Evolutionary conservation across 2,113 vertebrate species (phyloP).

Genomic region (Apus apus): DNA sequence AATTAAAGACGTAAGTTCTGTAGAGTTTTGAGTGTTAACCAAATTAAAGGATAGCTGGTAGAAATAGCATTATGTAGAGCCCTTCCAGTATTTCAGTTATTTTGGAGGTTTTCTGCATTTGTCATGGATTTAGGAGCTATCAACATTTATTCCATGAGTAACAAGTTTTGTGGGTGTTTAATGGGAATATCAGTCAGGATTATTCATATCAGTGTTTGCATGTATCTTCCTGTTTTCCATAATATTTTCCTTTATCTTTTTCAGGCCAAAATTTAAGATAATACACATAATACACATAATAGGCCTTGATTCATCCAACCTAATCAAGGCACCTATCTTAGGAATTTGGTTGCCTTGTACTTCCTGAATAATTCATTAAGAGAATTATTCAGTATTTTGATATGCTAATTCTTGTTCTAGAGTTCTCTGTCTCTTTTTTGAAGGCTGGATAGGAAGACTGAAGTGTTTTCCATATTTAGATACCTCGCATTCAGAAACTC

Average conservation of each 20-base stretch:
- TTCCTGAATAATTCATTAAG: background rate
- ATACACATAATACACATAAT: rapidly evolving
- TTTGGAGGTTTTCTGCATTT: background rate
- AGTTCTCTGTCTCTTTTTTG: background rate
- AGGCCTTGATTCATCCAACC: background rate
- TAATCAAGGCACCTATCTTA: background rate
- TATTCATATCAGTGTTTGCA: background rate
- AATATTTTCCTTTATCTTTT: background rate
- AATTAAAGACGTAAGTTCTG: background rate
- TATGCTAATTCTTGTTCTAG: background rate
- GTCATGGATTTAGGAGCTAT: background rate
- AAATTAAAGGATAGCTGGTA: background rate
- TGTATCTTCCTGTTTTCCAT: background rate
- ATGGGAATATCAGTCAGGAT: background rate
- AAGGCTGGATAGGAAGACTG: background rate
- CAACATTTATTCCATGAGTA: background rate
- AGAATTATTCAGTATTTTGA: background rate
- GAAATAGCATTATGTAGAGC: background rate
- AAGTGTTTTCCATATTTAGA: background rate
- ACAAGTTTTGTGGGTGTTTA: background rate
- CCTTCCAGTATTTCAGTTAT: background rate
- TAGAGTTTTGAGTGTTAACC: background rate
- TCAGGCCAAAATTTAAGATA: background rate
- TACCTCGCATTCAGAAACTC: background rate
- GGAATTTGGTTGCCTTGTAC: background rate